phyloP scores from a whole-genome alignment of 2,797 vertebrate species.

The Syngnathus rostellatus region DNA sequence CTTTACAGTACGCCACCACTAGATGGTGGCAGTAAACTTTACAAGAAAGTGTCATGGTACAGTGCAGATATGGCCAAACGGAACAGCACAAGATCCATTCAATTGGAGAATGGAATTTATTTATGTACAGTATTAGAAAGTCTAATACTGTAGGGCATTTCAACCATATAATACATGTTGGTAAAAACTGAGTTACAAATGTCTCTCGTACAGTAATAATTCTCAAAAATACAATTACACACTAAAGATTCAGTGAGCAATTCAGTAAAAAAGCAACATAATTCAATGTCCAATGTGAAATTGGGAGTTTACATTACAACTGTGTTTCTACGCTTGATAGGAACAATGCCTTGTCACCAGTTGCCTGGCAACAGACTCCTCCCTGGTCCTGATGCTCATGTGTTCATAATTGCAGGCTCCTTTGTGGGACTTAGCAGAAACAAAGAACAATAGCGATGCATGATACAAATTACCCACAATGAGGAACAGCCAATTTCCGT shows the following conservation, averaged over 20 bases:
- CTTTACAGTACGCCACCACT: too few relatives aligned
- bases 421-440: slow-evolving; percentile 58
- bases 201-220: neutral
- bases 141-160: too few relatives aligned
- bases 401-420: slow-evolving; percentile 57
- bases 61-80: neutral
- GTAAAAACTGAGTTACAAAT: neutral
- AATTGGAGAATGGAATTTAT: neutral
- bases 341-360: slow-evolving; percentile 61
- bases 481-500: neutral
- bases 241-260: neutral
- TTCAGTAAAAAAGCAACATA: too few relatives aligned
- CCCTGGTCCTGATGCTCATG: slow-evolving; percentile 56
- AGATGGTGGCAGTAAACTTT: too few relatives aligned
- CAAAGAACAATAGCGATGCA: slow-evolving; percentile 27
- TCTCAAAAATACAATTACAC: neutral
- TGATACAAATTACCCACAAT: slow-evolving; percentile 23
- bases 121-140: too few relatives aligned
- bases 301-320: slow-evolving; percentile 14
- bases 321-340: slow-evolving; percentile 42
- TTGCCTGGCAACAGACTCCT: slow-evolving; percentile 68
- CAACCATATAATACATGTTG: too few relatives aligned
- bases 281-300: neutral
- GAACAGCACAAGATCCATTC: neutral
- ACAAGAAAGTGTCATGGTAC: too few relatives aligned